Evolutionary conservation across 1,140 invertebrate species (phyloP), one percentile per base, ranked within the genome.

Genomic region (Cyphomyrmex costatus): DNA sequence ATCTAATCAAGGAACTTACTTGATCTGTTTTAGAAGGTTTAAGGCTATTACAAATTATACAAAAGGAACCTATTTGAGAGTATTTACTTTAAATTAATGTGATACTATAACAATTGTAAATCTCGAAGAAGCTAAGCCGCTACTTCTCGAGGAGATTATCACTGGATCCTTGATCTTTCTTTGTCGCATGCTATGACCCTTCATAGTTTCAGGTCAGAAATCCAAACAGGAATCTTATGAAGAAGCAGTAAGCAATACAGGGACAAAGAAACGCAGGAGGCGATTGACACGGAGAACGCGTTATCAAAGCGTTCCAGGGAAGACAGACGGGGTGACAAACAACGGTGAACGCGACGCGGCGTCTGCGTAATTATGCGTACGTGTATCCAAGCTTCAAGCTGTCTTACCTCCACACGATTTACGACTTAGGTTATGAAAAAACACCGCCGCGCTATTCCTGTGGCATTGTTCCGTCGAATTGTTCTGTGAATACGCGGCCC

Each of bases 381-480:
- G 46, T 56, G n/a, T 6, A 19, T 53, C 19, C 19, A 10, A 10
- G 53, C 51, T 14, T 0, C 3, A 27, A 4, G 61, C 63, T 42
- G 63, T 12, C 63, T 66, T 66, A 66, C 63, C 63, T 66, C n/a
- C 33, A 19, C 63, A 42, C 63, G 33, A 66, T 66, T 42, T 66
- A 63, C 63, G 12, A 21, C 63, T 36, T 66, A 66, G 63, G n/a
- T 66, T 66, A 66, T 66, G 63, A 36, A 66, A 36, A 66, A 36
- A 36, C 61, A 42, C 63, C 63, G n/a, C 33, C 33, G 6, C 7
- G 63, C n/a, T 66, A 66, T 36, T 66, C 33, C 33, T n/a, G 33
- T 33, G 33, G 33, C 33, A 42, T 66, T 42, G 3, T 66, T 33
- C 33, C 63, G n/a, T 33, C 7, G 33, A 12, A 5, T 4, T 7